phyloP scores from a whole-genome alignment of 2,113 vertebrate species.

The Chitala chitala region DNA sequence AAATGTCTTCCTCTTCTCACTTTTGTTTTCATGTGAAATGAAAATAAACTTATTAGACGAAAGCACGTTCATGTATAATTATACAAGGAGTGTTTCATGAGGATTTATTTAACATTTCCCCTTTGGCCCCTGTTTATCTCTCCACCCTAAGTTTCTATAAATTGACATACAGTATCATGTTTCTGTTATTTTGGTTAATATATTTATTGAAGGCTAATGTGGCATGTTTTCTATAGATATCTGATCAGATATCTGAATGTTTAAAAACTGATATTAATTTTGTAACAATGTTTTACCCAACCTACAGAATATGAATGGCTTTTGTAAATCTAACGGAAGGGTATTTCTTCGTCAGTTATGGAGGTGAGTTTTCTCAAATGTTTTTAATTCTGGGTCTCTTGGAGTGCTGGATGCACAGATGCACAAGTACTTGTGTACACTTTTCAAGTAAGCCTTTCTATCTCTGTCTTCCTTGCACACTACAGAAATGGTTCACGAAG shows the following conservation, averaged over 20 bases:
- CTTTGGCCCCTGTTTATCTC: slow-evolving; percentile 14
- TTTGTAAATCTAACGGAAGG: no score
- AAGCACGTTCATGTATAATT: slow-evolving; percentile 46
- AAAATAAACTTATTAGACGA: slow-evolving; percentile 62
- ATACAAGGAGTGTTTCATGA: slow-evolving; percentile 30
- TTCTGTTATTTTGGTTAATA: slow-evolving; percentile 3
- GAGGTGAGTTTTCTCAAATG: no score
- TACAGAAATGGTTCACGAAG: no score
- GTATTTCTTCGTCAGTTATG: no score
- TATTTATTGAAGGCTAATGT: neutral
- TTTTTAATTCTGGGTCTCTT: no score
- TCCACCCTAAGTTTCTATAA: neutral
- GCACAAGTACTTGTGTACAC: no score
- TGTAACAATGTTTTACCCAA: no score
- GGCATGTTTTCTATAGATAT: neutral
- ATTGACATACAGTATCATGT: neutral
- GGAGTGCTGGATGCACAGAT: no score
- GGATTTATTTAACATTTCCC: slow-evolving; percentile 38
- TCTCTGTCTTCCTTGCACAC: no score
- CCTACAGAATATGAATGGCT: no score
- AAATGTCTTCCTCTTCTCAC: slow-evolving; percentile 57
- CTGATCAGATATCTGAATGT: neutral
- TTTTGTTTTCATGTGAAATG: slow-evolving; percentile 63
- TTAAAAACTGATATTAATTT: no score
- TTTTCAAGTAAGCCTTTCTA: no score